These are phyloP conservation scores for Ochotona princeps DNA, from an alignment of 2,113 vertebrate genomes.

Conservation along the genomic window DNA sequence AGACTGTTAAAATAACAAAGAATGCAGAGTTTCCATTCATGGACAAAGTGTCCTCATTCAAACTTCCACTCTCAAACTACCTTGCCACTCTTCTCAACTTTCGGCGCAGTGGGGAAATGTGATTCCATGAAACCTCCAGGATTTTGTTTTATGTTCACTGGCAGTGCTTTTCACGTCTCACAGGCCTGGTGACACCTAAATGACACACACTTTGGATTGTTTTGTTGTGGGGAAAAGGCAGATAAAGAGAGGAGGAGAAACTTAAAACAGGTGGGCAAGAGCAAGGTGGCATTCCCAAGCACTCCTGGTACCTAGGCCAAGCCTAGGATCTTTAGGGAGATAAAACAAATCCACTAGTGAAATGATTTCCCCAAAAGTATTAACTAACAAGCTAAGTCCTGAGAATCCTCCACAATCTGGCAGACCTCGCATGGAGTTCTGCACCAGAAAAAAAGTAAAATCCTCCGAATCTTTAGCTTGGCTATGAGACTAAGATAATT, in stretches of 20 bases:
- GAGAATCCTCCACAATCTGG: slow-evolving; percentile 81
- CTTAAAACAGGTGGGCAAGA: slow-evolving; percentile 91
- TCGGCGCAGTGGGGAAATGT: slow-evolving; percentile 91
- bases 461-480: slow-evolving; percentile 79
- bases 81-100: slow-evolving; percentile 93
- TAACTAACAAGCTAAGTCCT: slow-evolving; percentile 85
- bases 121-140: slow-evolving; percentile 90
- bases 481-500: slow-evolving; percentile 80
- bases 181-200: slow-evolving; percentile 93
- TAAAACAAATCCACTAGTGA: slow-evolving; percentile 84
- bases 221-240: slow-evolving; percentile 92
- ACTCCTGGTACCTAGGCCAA: slow-evolving; percentile 87
- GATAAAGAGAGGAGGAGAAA: slow-evolving; percentile 92
- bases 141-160: slow-evolving; percentile 93
- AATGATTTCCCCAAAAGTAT: slow-evolving; percentile 88
- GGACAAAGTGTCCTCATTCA: slow-evolving; percentile 98
- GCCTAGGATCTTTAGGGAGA: slow-evolving; percentile 74
- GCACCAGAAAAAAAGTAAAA: slow-evolving; percentile 64
- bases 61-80: slow-evolving; percentile 92
- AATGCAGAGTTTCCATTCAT: slow-evolving; percentile 95
- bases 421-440: not conserved
- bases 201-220: slow-evolving; percentile 93
- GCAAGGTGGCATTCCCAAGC: slow-evolving; percentile 90
- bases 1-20: slow-evolving; percentile 99
- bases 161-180: slow-evolving; percentile 90